Evolutionary conservation across 2,113 vertebrate genomes (phyloP), one percentile per base, ranked within the genome.

Genomic region (Dromaius novaehollandiae): DNA sequence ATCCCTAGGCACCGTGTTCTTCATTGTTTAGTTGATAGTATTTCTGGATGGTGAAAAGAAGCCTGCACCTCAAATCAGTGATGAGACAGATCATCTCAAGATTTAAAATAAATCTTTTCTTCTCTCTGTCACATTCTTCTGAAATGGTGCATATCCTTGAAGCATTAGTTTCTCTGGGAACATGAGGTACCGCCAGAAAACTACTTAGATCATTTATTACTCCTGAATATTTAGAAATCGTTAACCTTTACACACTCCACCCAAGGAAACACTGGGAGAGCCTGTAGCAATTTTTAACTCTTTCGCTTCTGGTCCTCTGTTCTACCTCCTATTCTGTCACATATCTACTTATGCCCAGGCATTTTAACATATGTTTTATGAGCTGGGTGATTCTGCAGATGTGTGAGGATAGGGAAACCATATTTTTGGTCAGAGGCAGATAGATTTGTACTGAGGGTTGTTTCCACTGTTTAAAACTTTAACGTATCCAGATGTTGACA

Each of bases 151-250:
- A 88, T 94, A 93, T 93, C 97, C 88, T 90, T 89, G 64, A 91
- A 96, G 85, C 89, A 81, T 94, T 97, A 93, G 58, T 90, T 95
- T 94, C 91, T 93, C 75, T 88, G 95, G 87, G 96, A 97, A 97
- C 94, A 96, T 78, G 93, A 96, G 97, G 96, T 95, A 91, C 96
- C 50, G 91, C 95, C 95, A 97, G 95, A 96, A 96, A 97, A 95
- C 94, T 94, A 93, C 94, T 97, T 93, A 95, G 96, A 96, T 97
- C 96, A 97, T 97, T 95, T 95, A 95, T 95, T 97, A 95, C 94
- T 95, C 93, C 94, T 94, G 94, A 97, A 97, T 96, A 97, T 97
- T 97, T 96, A 97, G 96, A 96, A 95, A 97, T 95, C 68, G 61
- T 96, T 97, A 97, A 97, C 95, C 95, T 97, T 95, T 97, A 94